Evolutionary conservation across 2,888 invertebrate genomes (phyloP), one percentile per base, ranked within the genome.

Genomic region (Idaea dimidiata): DNA sequence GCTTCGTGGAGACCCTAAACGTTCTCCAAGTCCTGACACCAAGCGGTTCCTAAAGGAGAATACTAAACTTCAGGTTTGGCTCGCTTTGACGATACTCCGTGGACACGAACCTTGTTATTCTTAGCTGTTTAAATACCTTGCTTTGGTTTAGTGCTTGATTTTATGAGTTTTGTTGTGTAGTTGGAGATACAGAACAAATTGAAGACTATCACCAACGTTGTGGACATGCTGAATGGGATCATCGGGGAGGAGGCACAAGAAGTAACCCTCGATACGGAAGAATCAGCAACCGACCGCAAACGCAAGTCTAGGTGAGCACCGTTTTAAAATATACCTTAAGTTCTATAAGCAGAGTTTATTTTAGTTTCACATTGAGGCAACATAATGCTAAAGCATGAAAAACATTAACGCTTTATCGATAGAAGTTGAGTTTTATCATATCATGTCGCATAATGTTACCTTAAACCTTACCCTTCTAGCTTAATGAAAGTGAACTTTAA

Each of bases 221-320:
- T 97, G 78, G 97, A 97, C 80, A 97, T 97, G 96, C 93, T 97
- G 76, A 96, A 96, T 66, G 96, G 96, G 53, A 96, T 97, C 79
- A 97, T 97, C 76, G 96, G 97, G 0, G 96, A 96, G 75, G 95
- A 95, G 72, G 89, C 85, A 1, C 77, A 75, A 2, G 85, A 86
- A 54, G 59, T 75, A 3, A 71, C 54, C 1, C 43, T 43, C 14
- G 83, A 83, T 1, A 73, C 78, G 0, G 88, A 87, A 0, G 84
- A 83, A 16, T 75, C 86, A 0, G 64, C 75, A 0, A 8, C 43
- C 0, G 88, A 88, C 0, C 82, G 83, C 63, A 91, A 89, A 65
- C 78, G 87, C n/a, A 92, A 88, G 67, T 92, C 92, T 73, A 92
- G 93, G 93, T 93, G 65, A 82, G 43, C 43, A 43, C 14, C 58